Base-by-base conservation (phyloP, 2,113 vertebrate species). In the Tichodroma muraria region DNA sequence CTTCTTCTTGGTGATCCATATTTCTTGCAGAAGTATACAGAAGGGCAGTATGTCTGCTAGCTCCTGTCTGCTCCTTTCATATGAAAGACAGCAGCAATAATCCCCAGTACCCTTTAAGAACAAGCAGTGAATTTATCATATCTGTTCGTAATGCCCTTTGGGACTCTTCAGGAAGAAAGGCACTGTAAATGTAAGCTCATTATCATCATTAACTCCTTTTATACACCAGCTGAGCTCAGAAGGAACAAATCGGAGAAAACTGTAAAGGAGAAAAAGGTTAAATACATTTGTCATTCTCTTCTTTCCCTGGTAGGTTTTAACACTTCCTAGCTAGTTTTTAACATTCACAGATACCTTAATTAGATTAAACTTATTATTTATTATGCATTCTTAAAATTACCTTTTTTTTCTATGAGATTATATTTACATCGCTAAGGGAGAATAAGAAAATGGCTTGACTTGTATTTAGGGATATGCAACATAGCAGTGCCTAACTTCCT, bases 131-230 rank as follows among this genome's bases (percentile, higher is more conserved):
- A 92, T 94, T 95, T 94, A 92, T 95, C 54, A 27, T 95, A 73
- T 82, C 88, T 97, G 80, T 80, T 97, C 93, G 88, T 77, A 89
- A 95, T 54, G 66, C 45, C 93, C 94, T 86, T 77, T 92, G 97
- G 97, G 96, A 96, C 69, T 71, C 84, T 94, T 95, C 90, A 96
- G 86, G 79, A 96, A 93, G 84, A 91, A 93, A 90, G 89, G 81
- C 52, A 1, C 80, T 65, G 71, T 92, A 92, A 95, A 89, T 91
- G 82, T 93, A 96, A 96, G 86, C 94, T 97, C 97, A 91, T 97
- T 97, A 97, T 88, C 91, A 93, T 96, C 96, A 94, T 97, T 97
- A 97, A 94, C 77, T 95, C 81, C 89, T 95, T 96, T 97, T 87
- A 91, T 69, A 81, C 40, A 93, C 93, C 97, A 97, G 95, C 96